phyloP scores from a whole-genome alignment of 2,113 vertebrate species.

The Emydocephalus ijimae region DNA sequence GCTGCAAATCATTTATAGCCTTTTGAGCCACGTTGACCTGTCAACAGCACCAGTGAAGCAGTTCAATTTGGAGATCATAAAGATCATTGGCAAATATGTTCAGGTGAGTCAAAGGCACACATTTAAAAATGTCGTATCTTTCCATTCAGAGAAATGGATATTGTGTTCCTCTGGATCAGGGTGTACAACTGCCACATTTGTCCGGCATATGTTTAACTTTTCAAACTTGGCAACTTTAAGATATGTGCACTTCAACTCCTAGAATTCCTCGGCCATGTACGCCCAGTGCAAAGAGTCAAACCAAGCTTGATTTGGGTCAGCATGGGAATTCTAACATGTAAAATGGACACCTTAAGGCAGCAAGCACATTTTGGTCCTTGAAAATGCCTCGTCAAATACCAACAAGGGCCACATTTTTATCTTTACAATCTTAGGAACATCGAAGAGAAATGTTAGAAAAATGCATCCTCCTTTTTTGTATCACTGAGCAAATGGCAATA shows the following conservation, averaged over 20 bases:
- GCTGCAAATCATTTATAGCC: constrained; percentile 93
- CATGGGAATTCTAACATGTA: neutral
- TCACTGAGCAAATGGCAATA: neutral
- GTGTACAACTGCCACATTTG: neutral
- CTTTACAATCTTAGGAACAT: neutral
- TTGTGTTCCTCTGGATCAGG: neutral
- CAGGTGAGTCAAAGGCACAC: constrained; percentile 76
- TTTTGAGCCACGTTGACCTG: constrained; percentile 93
- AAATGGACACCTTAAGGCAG: neutral
- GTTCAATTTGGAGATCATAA: constrained; percentile 98
- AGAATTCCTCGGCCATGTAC: neutral
- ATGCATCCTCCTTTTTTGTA: neutral
- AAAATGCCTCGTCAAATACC: neutral
- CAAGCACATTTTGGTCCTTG: neutral
- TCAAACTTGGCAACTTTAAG: neutral
- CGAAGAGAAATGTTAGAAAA: neutral
- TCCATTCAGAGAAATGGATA: neutral
- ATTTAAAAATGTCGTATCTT: neutral
- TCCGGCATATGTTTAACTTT: neutral
- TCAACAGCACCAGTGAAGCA: constrained; percentile 92
- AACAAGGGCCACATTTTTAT: neutral
- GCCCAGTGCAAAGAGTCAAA: neutral
- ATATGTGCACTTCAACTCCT: neutral
- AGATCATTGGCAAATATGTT: constrained; percentile 97
- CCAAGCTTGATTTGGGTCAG: neutral